Evolutionary conservation across 2,797 vertebrate genomes (phyloP).

Genomic region (Poeciliopsis presidionis): DNA sequence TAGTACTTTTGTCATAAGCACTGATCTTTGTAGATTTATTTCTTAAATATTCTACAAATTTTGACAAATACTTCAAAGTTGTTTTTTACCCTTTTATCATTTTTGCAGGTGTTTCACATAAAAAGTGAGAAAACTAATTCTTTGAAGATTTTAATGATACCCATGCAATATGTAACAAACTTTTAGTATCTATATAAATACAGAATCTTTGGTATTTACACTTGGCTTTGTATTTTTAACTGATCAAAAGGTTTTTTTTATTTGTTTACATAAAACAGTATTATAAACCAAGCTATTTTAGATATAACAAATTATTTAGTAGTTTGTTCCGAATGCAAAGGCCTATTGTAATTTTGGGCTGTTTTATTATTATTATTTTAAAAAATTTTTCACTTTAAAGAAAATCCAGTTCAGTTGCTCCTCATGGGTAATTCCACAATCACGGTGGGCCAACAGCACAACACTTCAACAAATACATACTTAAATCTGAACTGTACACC

Average conservation of each 20-base stretch:
- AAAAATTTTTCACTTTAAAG: not conserved
- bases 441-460: not conserved
- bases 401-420: not conserved
- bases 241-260: not conserved
- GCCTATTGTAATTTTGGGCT: not conserved
- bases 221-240: not conserved
- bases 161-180: not conserved
- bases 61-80: not conserved
- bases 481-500: not conserved
- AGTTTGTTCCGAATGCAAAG: not conserved
- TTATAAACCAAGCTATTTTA: not conserved
- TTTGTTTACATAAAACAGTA: not conserved
- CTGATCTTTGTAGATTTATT: not conserved
- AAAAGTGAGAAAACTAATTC: not conserved
- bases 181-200: not conserved
- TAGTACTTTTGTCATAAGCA: not conserved
- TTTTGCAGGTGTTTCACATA: not conserved
- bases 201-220: not conserved
- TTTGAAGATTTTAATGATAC: not conserved
- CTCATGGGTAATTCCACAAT: not conserved
- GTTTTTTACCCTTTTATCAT: not conserved
- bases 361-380: not conserved
- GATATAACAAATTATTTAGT: not conserved
- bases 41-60: not conserved
- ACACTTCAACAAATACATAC: not conserved